Conservation (phyloP, 2,113 vertebrate genomes). For the Micromys minutus region DNA sequence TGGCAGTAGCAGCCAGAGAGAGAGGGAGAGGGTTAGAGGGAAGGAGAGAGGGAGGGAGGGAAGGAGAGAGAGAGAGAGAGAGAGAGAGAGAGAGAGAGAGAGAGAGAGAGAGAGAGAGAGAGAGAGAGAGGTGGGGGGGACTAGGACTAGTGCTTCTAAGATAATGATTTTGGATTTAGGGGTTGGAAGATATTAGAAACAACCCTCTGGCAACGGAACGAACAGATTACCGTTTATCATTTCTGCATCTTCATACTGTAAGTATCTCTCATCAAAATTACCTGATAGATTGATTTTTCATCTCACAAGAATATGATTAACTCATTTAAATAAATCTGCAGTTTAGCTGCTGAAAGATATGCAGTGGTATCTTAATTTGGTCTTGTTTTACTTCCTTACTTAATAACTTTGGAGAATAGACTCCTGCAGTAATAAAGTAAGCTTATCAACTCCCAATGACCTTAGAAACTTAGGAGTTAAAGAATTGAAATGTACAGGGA, state of each 20-base stretch:
- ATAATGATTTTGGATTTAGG: constrained; percentile 13
- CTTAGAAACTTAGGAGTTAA: constrained; percentile 40
- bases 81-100: background rate
- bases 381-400: constrained; percentile 53
- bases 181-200: background rate
- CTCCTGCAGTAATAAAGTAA: constrained; percentile 14
- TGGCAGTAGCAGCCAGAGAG: background rate
- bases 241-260: constrained; percentile 56
- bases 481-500: background rate
- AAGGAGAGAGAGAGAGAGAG: background rate
- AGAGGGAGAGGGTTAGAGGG: background rate
- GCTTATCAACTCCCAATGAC: constrained; percentile 2
- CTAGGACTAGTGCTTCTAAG: background rate
- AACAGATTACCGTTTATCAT: background rate
- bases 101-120: no score
- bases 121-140: no score
- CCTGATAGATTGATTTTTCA: constrained; percentile 35
- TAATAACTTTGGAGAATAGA: constrained; percentile 56
- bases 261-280: constrained; percentile 62
- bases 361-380: constrained; percentile 37
- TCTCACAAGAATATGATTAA: constrained; percentile 26
- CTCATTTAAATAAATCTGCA: constrained; percentile 37
- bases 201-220: background rate
- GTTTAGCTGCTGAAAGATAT: constrained; percentile 3
- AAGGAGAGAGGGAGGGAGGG: background rate